phyloP scores from a whole-genome alignment of 2,113 vertebrate species.

The Stegastes partitus region DNA sequence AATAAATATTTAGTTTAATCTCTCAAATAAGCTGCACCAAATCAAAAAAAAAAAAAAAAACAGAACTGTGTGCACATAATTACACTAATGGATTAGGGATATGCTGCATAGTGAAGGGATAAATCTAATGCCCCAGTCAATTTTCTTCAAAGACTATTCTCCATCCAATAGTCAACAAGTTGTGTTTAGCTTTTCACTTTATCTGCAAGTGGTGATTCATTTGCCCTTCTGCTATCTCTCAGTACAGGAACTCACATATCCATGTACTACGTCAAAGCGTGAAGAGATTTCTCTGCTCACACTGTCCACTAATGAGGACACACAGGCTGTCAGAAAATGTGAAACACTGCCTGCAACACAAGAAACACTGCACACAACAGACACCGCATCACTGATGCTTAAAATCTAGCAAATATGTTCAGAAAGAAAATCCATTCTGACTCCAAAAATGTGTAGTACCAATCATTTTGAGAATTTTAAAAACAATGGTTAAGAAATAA shows the following conservation, averaged over 20 bases:
- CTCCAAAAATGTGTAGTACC: too few species aligned
- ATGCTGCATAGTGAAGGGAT: neutral
- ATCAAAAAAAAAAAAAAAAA: neutral
- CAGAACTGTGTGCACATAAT: neutral
- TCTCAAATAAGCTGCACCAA: neutral
- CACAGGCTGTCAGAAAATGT: neutral
- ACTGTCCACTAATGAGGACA: neutral
- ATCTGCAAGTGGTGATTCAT: slow-evolving; percentile 23
- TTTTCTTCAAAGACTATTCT: neutral
- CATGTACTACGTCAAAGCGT: neutral
- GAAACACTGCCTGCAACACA: neutral
- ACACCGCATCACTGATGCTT: too few species aligned
- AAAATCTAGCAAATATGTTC: too few species aligned
- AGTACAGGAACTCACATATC: neutral
- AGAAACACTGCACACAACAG: neutral
- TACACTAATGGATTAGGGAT: neutral
- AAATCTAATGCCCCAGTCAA: neutral
- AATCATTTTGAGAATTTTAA: too few species aligned
- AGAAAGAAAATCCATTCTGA: too few species aligned
- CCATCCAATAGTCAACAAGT: neutral
- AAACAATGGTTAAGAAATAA: neutral
- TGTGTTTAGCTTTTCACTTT: neutral
- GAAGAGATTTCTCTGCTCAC: neutral
- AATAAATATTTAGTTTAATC: slow-evolving; percentile 8
- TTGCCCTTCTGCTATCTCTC: neutral